A percentile compares a stretch with the other conserved stretches of the same genome.
Evolutionary conservation across 2,797 vertebrate genomes (phyloP).

Genomic region (Cirrhinus molitorella): DNA sequence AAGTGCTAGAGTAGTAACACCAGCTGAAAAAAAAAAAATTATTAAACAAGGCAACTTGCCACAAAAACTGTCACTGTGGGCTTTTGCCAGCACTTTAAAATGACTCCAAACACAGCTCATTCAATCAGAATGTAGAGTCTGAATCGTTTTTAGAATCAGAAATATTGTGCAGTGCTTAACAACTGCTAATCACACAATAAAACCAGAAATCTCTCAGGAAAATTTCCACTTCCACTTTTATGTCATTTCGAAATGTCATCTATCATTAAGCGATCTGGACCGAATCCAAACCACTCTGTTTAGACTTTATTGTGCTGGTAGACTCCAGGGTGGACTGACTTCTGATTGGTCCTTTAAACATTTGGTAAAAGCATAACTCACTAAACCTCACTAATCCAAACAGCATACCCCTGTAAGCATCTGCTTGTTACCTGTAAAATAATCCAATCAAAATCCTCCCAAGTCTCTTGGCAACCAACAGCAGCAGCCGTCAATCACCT

Average conservation of each 20-base stretch:
- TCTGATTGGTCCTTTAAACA: conserved; percentile 32
- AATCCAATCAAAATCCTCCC: conserved; percentile 72
- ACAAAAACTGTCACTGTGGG: neutral
- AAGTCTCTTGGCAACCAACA: conserved; percentile 74
- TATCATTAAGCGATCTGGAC: neutral
- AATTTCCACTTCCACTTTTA: too few species aligned
- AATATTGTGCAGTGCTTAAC: neutral
- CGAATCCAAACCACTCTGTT: neutral
- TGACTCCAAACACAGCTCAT: neutral
- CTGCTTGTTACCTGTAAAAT: conserved; percentile 79
- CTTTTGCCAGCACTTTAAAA: neutral
- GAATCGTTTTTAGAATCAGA: neutral
- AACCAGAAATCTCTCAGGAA: neutral
- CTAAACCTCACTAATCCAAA: conserved; percentile 74
- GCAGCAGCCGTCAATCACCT: conserved; percentile 80
- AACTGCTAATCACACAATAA: neutral
- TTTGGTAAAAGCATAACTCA: conserved; percentile 53
- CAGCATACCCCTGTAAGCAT: conserved; percentile 71
- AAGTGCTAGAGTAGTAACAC: neutral
- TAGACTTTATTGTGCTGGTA: conserved; percentile 4
- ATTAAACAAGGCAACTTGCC: neutral
- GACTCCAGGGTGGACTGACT: conserved; percentile 1
- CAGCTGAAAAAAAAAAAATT: neutral
- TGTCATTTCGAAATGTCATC: neutral
- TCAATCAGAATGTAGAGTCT: neutral